These are phyloP conservation scores for Drosophila funebris DNA, from an alignment of 1,140 invertebrate genomes.

Conservation along the genomic window DNA sequence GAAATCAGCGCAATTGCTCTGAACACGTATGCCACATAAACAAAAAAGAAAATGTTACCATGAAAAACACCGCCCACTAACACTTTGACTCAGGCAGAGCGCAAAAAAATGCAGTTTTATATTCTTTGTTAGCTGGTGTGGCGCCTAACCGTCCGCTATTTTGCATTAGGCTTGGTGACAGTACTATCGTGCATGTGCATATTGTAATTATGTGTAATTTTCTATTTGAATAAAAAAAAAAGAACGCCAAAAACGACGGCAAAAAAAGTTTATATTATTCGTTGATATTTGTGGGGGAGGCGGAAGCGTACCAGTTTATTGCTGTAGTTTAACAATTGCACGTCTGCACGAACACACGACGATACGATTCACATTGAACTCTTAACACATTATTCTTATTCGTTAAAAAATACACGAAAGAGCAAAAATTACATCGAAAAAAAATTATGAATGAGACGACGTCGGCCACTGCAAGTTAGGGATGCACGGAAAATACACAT, in stretches of 20 bases:
- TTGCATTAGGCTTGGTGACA: neutral
- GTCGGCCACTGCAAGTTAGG: slow-evolving; percentile 41
- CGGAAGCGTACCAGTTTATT: slow-evolving; percentile 45
- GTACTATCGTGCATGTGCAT: slow-evolving; percentile 4
- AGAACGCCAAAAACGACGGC: slow-evolving; percentile 5
- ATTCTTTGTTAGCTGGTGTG: neutral
- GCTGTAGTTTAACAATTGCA: slow-evolving; percentile 47
- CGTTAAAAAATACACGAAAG: slow-evolving; percentile 53
- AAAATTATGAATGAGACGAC: slow-evolving; percentile 52
- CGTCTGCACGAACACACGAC: slow-evolving; percentile 54
- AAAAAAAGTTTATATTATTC: slow-evolving; percentile 26
- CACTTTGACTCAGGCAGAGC: slow-evolving; percentile 1
- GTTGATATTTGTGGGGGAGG: slow-evolving; percentile 3
- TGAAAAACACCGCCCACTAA: slow-evolving; percentile 52
- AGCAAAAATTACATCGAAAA: slow-evolving; percentile 54
- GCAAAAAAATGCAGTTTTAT: slow-evolving; percentile 19
- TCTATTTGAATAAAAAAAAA: slow-evolving; percentile 9
- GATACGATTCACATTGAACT: slow-evolving; percentile 50
- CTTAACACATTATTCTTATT: slow-evolving; percentile 54
- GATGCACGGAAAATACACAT: slow-evolving; percentile 22
- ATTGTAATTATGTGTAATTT: slow-evolving; percentile 30
- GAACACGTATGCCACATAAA: slow-evolving; percentile 72
- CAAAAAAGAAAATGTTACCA: slow-evolving; percentile 55
- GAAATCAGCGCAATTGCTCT: slow-evolving; percentile 7
- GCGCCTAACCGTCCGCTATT: neutral